Evolutionary conservation across 2,113 vertebrate species (phyloP), one percentile per base, ranked within the genome.

Genomic region (Corythornis vintsioides): DNA sequence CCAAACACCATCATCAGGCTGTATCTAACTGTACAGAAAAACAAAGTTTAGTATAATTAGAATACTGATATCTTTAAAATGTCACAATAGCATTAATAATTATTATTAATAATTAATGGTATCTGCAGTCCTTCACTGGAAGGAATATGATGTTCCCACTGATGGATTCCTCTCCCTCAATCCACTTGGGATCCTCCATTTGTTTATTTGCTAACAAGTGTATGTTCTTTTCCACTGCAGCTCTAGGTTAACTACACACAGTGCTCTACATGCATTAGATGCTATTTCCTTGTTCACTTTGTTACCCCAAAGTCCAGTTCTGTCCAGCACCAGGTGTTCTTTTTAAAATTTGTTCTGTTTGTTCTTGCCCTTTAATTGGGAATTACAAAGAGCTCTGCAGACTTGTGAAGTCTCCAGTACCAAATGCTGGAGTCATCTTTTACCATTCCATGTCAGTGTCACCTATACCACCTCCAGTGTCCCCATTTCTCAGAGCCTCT

Each of bases 391-490:
- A 61, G 6, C 11, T 71, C 7, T 53, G 28, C 31, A 35, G 9
- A 67, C 7, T 10, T 57, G 12, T 63, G 53, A 26, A 9, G 5
- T 55, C 24, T 45, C 13, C 15, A 0, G 0, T 15, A 24, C 29
- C 11, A 40, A 57, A 33, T 1, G 1, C 22, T 26, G 26, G n/a
- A 22, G n/a, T 5, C 20, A 28, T 9, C 28, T 33, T 48, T 76
- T 59, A 7, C 11, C 15, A 24, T 0, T 2, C 18, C 5, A 2
- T 11, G 13, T 12, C 26, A 33, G 10, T 11, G 48, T 50, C 45
- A 24, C 10, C 22, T n/a, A 6, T 1, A 2, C 7, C 31, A 10
- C 21, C 14, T 71, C 16, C 40, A 40, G 45, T 1, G 0, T 17
- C 24, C n/a, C 3, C 7, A 3, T 15, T 78, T 82, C 5, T 8